These are phyloP conservation scores for Glyphotaelius pellucidus DNA, from an alignment of 2,888 invertebrate species.

Conservation along the genomic window DNA sequence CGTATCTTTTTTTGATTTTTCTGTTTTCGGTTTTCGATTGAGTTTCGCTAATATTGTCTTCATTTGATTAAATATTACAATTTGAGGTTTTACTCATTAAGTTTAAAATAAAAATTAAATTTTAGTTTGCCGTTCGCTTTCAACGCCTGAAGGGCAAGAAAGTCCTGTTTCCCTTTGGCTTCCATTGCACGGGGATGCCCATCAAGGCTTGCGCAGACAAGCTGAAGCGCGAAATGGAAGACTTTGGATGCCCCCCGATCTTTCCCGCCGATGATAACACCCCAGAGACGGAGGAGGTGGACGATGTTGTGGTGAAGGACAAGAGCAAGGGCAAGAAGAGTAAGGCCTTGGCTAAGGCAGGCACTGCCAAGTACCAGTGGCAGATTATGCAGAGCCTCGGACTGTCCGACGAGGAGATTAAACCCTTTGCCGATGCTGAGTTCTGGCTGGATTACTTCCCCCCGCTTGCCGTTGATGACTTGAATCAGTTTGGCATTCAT, in stretches of 20 bases:
- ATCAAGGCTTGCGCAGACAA: constrained; percentile 99
- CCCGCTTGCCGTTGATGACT: constrained; percentile 90
- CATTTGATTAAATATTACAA: no score
- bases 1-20: no score
- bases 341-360: constrained; percentile 95
- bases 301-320: constrained; percentile 82
- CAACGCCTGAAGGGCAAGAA: constrained; percentile 94
- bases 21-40: no score
- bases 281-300: constrained; percentile 74
- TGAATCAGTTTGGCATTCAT: constrained; percentile 93
- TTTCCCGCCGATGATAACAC: constrained; percentile 85
- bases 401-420: constrained; percentile 93
- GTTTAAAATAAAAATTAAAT: background rate
- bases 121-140: constrained; percentile 93
- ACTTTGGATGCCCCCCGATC: constrained; percentile 93
- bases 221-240: constrained; percentile 93
- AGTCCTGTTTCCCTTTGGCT: constrained; percentile 97
- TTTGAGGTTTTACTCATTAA: no score
- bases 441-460: constrained; percentile 99
- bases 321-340: constrained; percentile 97
- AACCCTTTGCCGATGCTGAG: constrained; percentile 90
- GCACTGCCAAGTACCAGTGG: constrained; percentile 96
- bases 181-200: constrained; percentile 99
- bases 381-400: constrained; percentile 98
- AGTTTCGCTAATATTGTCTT: no score